These are phyloP conservation scores for Torymus texanus DNA, from an alignment of 2,888 invertebrate species.

Conservation along the genomic window DNA sequence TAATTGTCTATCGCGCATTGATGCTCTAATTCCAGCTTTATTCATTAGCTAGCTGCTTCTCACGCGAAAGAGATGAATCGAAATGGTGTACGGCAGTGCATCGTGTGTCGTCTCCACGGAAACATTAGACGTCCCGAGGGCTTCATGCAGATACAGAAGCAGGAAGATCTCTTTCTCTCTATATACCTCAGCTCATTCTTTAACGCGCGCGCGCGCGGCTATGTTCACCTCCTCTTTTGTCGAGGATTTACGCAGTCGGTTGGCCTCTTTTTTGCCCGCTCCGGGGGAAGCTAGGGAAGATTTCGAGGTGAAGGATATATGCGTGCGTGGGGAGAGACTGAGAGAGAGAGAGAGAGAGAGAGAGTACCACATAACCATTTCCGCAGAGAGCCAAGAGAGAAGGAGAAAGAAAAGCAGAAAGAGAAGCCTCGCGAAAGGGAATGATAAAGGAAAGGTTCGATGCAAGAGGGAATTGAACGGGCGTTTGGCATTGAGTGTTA, in stretches of 20 bases:
- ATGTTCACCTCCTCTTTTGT: slow-evolving; percentile 27
- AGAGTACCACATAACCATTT: background rate
- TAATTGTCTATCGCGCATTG: background rate
- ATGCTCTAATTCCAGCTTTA: slow-evolving; percentile 63
- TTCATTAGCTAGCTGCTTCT: slow-evolving; percentile 63
- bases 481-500: slow-evolving; percentile 51
- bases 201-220: background rate
- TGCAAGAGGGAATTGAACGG: slow-evolving; percentile 50
- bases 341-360: background rate
- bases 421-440: slow-evolving; percentile 24
- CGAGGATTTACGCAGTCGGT: slow-evolving; percentile 36
- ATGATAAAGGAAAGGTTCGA: slow-evolving; percentile 55
- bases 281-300: slow-evolving; percentile 37
- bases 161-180: slow-evolving; percentile 2
- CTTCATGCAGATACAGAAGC: background rate
- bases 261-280: slow-evolving; percentile 10
- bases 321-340: slow-evolving; percentile 30
- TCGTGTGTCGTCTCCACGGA: background rate
- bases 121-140: background rate
- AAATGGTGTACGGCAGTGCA: background rate
- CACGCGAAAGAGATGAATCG: slow-evolving; percentile 55
- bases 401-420: slow-evolving; percentile 6
- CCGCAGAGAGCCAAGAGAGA: slow-evolving; percentile 14
- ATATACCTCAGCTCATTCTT: too few relatives aligned
- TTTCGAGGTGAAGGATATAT: slow-evolving; percentile 44